These are phyloP conservation scores for Monopterus albus DNA, from an alignment of 2,113 vertebrate genomes.

Conservation along the genomic window DNA sequence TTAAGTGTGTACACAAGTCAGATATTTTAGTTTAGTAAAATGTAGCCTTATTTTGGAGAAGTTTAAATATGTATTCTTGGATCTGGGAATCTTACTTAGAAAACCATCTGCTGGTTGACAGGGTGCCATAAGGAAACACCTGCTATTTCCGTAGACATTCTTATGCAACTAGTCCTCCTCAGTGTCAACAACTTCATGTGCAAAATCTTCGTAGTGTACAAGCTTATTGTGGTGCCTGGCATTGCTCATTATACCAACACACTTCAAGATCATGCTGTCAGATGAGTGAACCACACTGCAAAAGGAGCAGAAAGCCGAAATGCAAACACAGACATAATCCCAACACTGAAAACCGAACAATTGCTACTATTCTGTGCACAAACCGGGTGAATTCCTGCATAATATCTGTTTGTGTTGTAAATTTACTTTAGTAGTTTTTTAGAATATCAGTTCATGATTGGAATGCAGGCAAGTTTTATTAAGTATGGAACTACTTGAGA, in stretches of 20 bases:
- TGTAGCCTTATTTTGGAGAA: too few relatives aligned
- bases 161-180: neutral
- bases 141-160: neutral
- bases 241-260: conserved; percentile 16
- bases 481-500: neutral
- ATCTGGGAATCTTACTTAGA: too few relatives aligned
- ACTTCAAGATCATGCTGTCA: conserved; percentile 20
- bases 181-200: neutral
- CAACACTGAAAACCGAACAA: neutral
- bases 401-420: conserved; percentile 3
- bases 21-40: too few relatives aligned
- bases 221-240: conserved; percentile 1
- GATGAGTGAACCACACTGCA: neutral
- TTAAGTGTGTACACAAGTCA: too few relatives aligned
- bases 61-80: too few relatives aligned
- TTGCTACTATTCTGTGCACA: neutral
- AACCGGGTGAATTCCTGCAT: neutral
- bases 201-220: too few relatives aligned
- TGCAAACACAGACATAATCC: neutral
- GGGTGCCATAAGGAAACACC: too few relatives aligned
- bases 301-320: neutral
- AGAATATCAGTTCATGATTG: neutral
- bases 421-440: neutral
- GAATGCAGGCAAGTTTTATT: conserved; percentile 7
- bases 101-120: too few relatives aligned